Percentiles rank a stretch among this genome's conserved stretches.
Evolutionary conservation across 2,113 vertebrate species (phyloP).

Genomic region (Dicaeum eximium): DNA sequence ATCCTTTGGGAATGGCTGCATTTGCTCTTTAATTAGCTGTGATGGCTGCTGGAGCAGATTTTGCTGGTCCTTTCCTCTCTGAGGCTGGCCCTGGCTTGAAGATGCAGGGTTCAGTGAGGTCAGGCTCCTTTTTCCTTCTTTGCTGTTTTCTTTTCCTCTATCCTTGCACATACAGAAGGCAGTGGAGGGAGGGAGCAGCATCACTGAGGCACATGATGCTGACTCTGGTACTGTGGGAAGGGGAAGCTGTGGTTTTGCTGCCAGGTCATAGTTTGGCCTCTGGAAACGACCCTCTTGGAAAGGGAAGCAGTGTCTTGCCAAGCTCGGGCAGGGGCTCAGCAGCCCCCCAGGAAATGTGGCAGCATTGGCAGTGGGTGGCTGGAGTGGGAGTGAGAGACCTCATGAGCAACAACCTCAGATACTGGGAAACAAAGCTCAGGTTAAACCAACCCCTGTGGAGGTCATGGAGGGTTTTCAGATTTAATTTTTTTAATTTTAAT

Average conservation of each 20-base stretch:
- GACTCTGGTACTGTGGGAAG: not conserved
- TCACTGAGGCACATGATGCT: not conserved
- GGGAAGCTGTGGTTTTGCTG: slow-evolving; percentile 33
- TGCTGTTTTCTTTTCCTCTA: not conserved
- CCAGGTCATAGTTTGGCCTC: not conserved
- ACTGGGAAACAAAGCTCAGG: not conserved
- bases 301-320: not conserved
- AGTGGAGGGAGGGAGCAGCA: not conserved
- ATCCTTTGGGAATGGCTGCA: not conserved
- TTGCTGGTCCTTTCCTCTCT: not conserved
- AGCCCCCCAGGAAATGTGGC: accelerated
- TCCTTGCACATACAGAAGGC: not conserved
- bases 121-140: not conserved
- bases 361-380: accelerated
- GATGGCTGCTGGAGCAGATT: not conserved
- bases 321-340: accelerated
- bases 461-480: not conserved
- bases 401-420: not conserved
- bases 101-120: accelerated
- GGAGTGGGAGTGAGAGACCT: not conserved
- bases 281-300: not conserved
- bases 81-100: not conserved
- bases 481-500: too few species aligned
- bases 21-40: not conserved
- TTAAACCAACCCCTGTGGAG: not conserved